These are phyloP conservation scores for Lamprotornis superbus DNA, from an alignment of 2,113 vertebrate genomes.

Conservation along the genomic window DNA sequence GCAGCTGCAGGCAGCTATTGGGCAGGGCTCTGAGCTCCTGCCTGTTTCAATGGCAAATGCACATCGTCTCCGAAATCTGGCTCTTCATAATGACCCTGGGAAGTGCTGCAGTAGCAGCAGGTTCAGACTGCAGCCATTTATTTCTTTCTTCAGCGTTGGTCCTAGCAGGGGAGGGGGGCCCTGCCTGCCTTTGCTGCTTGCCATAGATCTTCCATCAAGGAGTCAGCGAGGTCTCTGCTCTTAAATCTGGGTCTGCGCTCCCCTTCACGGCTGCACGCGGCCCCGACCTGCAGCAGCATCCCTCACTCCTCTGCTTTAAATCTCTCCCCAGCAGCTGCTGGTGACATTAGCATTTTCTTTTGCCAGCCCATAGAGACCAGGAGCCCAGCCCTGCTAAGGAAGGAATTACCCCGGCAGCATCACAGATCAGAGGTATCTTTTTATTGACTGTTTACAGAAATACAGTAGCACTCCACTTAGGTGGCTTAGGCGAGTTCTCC, in stretches of 20 bases:
- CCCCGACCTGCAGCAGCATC: background rate
- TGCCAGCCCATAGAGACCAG: background rate
- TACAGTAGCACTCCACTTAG: constrained; percentile 44
- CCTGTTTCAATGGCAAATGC: accelerated
- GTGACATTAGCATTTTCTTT: background rate
- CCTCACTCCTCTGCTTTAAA: background rate
- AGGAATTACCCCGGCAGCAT: background rate
- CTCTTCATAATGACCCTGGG: background rate
- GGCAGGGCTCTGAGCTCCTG: background rate
- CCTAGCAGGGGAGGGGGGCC: background rate
- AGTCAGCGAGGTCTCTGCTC: background rate
- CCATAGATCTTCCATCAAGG: background rate
- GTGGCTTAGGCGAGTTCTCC: background rate
- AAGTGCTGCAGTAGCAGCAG: background rate
- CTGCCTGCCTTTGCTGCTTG: background rate
- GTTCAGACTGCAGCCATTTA: background rate
- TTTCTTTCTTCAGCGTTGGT: background rate
- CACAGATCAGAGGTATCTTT: constrained; percentile 61
- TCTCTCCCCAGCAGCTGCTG: background rate
- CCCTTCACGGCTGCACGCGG: background rate
- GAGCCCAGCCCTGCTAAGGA: background rate
- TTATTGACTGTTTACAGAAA: constrained; percentile 62
- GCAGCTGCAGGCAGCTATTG: background rate
- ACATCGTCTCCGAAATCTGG: accelerated
- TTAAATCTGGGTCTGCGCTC: background rate